Conservation (phyloP, 2,797 vertebrate genomes). For the Acanthornis magna region DNA sequence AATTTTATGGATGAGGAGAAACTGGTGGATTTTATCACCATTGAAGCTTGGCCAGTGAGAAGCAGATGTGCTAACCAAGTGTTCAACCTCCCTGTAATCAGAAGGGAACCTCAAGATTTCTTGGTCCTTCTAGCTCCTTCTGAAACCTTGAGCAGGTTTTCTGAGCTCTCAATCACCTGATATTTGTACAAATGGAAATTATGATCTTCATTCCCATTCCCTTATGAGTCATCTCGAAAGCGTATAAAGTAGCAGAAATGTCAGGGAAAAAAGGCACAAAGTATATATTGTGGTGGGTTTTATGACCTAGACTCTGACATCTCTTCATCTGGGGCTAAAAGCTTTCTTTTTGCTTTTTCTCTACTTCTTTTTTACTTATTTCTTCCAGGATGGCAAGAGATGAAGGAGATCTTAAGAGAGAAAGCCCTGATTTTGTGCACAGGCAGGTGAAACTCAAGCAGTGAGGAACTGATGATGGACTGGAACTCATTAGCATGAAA, state of each 20-base stretch:
- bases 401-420: background rate
- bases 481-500: background rate
- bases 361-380: background rate
- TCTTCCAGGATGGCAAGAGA: background rate
- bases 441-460: background rate
- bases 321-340: background rate
- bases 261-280: background rate
- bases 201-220: background rate
- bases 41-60: background rate
- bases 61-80: background rate
- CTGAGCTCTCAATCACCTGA: background rate
- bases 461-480: background rate
- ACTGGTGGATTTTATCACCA: background rate
- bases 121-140: background rate
- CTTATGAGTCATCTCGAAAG: background rate
- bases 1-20: background rate
- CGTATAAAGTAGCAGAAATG: background rate
- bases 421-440: background rate
- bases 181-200: background rate
- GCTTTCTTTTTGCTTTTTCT: background rate
- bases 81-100: background rate
- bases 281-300: background rate
- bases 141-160: background rate
- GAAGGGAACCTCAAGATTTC: background rate
- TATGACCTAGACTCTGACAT: background rate